Evolutionary conservation across 2,797 vertebrate species (phyloP).

Genomic region (Semotilus atromaculatus): DNA sequence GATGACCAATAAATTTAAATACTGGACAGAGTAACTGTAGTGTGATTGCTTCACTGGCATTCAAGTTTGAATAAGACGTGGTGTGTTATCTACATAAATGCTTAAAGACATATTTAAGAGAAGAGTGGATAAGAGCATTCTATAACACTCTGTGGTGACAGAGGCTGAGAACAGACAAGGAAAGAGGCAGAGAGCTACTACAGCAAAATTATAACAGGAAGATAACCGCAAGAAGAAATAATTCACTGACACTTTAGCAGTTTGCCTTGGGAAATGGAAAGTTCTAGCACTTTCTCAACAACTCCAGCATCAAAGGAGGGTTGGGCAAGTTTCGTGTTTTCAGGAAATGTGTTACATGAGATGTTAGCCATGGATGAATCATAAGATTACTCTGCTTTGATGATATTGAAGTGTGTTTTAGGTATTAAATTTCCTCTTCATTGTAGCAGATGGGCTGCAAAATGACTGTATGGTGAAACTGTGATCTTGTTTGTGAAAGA

Average conservation of each 20-base stretch:
- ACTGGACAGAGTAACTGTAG: conserved; percentile 1
- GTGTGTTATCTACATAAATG: conserved; percentile 8
- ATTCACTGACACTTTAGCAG: conserved; percentile 17
- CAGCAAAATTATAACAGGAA: conserved; percentile 16
- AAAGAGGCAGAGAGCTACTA: conserved; percentile 2
- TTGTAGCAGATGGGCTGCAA: conserved; percentile 8
- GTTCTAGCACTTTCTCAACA: conserved; percentile 19
- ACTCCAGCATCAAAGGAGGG: background rate
- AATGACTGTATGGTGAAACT: conserved; percentile 6
- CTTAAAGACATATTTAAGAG: background rate
- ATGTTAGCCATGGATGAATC: conserved; percentile 5
- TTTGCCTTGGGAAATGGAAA: conserved; percentile 22
- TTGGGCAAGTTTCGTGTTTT: background rate
- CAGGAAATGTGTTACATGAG: background rate
- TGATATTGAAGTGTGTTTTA: background rate
- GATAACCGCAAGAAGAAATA: conserved; percentile 2
- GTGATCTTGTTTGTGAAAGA: conserved; percentile 22
- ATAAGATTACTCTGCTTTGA: conserved; percentile 8
- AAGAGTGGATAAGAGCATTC: conserved; percentile 24
- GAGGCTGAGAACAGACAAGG: conserved; percentile 4
- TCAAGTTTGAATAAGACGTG: background rate
- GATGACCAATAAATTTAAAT: conserved; percentile 7
- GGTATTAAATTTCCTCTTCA: background rate
- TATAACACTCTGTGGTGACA: conserved; percentile 1
- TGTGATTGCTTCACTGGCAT: background rate